Percentiles rank a stretch among this genome's conserved stretches.
These are phyloP conservation scores for Phenganax stokvisi DNA, from an alignment of 92 coral and sea anemone species.

Conservation along the genomic window DNA sequence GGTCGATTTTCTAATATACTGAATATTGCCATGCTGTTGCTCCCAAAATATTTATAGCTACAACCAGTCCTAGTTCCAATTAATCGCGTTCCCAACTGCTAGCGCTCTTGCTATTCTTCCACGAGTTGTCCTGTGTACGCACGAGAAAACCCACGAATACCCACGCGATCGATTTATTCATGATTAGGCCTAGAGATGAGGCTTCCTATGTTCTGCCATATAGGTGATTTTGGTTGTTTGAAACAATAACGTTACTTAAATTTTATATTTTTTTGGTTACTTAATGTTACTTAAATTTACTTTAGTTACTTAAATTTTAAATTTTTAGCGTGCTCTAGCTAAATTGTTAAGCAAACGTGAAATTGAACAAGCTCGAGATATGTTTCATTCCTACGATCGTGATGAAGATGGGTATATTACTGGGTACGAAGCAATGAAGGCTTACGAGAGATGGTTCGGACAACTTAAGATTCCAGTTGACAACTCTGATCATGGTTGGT, in stretches of 20 bases:
- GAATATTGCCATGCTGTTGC: too few relatives aligned
- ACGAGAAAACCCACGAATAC: too few relatives aligned
- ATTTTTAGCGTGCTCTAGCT: constrained; percentile 66
- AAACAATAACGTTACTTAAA: not conserved
- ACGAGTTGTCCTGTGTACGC: too few relatives aligned
- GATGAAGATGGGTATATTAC: constrained; percentile 96
- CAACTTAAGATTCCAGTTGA: constrained; percentile 60
- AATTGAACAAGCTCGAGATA: constrained; percentile 78
- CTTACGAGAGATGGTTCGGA: constrained; percentile 96
- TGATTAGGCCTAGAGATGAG: too few relatives aligned
- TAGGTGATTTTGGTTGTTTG: not conserved
- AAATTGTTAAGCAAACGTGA: constrained; percentile 84
- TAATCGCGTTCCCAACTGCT: too few relatives aligned
- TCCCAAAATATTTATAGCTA: too few relatives aligned
- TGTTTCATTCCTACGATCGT: constrained; percentile 89
- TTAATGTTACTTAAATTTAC: not conserved
- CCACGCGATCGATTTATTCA: too few relatives aligned
- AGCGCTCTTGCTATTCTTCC: too few relatives aligned
- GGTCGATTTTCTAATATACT: too few relatives aligned
- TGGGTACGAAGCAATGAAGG: constrained; percentile 73
- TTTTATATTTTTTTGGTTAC: not conserved
- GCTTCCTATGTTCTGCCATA: too few relatives aligned
- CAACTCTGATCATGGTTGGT: constrained; percentile 45
- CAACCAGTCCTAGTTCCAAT: too few relatives aligned
- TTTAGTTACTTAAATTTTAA: not conserved